These are phyloP conservation scores for Acleris sparsana DNA, from an alignment of 2,888 invertebrate genomes.

Conservation along the genomic window DNA sequence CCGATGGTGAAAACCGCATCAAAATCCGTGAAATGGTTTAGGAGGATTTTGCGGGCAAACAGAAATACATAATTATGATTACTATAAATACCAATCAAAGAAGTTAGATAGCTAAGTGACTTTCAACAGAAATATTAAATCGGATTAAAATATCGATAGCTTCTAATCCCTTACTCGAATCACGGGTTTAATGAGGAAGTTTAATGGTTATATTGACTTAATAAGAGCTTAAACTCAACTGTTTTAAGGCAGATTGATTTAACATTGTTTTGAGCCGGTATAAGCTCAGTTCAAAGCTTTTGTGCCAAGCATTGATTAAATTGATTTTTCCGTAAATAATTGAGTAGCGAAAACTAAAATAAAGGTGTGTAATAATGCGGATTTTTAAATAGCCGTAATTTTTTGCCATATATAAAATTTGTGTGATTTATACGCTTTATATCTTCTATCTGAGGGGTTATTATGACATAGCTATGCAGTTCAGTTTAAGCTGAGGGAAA, in stretches of 20 bases:
- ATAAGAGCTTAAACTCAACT: conserved; percentile 58
- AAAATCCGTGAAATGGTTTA: too few species aligned
- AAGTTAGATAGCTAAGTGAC: too few species aligned
- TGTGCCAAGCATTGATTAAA: conserved; percentile 14
- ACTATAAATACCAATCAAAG: too few species aligned
- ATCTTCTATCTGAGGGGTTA: too few species aligned
- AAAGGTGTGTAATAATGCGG: not conserved
- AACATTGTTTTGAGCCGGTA: conserved; percentile 70
- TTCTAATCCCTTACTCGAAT: not conserved
- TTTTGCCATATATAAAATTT: too few species aligned
- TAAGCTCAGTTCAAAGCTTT: conserved; percentile 55
- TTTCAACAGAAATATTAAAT: not conserved
- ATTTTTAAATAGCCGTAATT: too few species aligned
- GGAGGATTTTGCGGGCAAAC: too few species aligned
- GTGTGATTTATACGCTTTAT: too few species aligned
- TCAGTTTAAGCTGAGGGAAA: too few species aligned
- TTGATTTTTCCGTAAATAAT: conserved; percentile 6
- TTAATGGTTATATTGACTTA: conserved; percentile 58
- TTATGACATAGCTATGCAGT: too few species aligned
- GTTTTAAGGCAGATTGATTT: conserved; percentile 69
- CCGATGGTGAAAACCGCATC: too few species aligned
- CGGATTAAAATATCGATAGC: conserved; percentile 1
- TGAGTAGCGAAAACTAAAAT: conserved; percentile 1
- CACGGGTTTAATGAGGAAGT: conserved; percentile 48
- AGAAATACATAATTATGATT: too few species aligned